Conservation (phyloP, 2,797 vertebrate genomes). For the Sciurus vulgaris region DNA sequence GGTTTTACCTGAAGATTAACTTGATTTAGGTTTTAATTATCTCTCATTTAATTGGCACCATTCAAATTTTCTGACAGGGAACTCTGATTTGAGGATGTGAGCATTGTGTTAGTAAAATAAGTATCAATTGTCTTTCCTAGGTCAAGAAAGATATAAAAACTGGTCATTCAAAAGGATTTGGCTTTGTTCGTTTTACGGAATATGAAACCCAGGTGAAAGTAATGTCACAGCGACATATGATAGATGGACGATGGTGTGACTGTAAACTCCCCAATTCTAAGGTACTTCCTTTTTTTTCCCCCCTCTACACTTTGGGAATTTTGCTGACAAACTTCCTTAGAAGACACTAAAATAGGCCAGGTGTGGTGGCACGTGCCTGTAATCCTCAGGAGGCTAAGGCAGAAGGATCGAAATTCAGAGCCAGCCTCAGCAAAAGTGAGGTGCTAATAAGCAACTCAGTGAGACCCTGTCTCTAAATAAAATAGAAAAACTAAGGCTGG, state of each 20-base stretch:
- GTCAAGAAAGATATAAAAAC: conserved; percentile 98
- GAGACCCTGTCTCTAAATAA: too few species aligned
- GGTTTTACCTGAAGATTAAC: background rate
- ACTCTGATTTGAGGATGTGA: background rate
- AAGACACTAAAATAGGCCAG: background rate
- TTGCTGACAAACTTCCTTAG: background rate
- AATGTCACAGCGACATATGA: conserved; percentile 99
- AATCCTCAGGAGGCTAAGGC: too few species aligned
- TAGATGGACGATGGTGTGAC: conserved; percentile 99
- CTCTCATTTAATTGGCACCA: background rate
- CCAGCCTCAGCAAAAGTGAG: too few species aligned
- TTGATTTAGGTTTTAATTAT: background rate
- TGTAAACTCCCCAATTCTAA: conserved; percentile 99
- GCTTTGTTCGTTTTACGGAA: conserved; percentile 98
- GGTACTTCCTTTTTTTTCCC: conserved; percentile 87
- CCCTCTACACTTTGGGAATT: background rate
- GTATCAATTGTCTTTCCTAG: conserved; percentile 85
- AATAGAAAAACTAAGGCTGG: too few species aligned
- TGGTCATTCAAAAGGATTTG: conserved; percentile 98
- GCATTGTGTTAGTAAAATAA: conserved; percentile 9
- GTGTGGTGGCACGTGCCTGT: too few species aligned
- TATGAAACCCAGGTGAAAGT: conserved; percentile 99
- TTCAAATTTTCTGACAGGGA: background rate
- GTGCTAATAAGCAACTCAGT: too few species aligned
- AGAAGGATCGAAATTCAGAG: too few species aligned